These are phyloP conservation scores for Neoseiulus cucumeris DNA, from an alignment of 1,140 invertebrate genomes.

Conservation along the genomic window DNA sequence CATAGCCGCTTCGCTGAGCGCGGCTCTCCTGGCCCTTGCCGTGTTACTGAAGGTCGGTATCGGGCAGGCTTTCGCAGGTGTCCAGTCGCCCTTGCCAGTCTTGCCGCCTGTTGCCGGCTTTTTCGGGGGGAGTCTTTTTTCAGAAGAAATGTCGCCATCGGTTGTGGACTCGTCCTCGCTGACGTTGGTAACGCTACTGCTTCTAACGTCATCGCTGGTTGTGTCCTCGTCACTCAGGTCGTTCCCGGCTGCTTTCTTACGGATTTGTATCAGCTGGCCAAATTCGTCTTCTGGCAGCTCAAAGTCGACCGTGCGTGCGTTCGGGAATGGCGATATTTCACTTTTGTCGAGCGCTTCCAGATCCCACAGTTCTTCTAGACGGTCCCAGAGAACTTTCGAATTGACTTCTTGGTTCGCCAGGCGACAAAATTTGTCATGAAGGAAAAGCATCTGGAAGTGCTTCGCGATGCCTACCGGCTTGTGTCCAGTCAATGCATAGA, in stretches of 20 bases:
- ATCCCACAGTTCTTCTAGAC: background rate
- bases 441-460: slow-evolving; percentile 7
- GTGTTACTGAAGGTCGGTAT: background rate
- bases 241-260: background rate
- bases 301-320: background rate
- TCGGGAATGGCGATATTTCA: slow-evolving; percentile 2
- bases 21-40: background rate
- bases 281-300: slow-evolving; percentile 10
- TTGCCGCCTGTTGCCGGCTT: background rate
- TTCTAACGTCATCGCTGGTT: background rate
- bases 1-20: background rate
- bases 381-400: background rate
- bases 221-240: background rate
- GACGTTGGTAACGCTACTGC: no score
- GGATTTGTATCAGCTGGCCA: background rate
- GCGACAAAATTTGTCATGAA: slow-evolving; percentile 7
- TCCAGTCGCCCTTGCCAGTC: slow-evolving; percentile 1
- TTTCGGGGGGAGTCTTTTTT: background rate
- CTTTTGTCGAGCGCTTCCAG: slow-evolving; percentile 3
- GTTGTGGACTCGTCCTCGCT: background rate
- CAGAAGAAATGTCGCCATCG: background rate
- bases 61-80: background rate
- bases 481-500: background rate
- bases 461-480: background rate
- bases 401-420: background rate